phyloP scores from a whole-genome alignment of 2,888 invertebrate species.

The Heliconius ethilla region DNA sequence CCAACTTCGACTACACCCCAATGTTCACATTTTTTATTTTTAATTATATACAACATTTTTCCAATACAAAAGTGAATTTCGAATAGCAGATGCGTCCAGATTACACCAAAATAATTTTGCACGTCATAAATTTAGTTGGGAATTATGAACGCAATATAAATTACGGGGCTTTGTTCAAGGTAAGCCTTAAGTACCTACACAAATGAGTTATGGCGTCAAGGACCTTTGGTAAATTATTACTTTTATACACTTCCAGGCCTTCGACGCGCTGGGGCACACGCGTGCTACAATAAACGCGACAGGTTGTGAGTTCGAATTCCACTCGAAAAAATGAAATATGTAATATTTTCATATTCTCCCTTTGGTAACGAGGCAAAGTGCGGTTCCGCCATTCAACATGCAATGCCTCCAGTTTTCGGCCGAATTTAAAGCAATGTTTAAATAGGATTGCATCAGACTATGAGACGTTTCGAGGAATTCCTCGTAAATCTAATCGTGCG shows the following conservation, averaged over 20 bases:
- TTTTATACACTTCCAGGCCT: slow-evolving; percentile 18
- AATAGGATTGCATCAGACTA: slow-evolving; percentile 9
- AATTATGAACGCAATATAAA: slow-evolving; percentile 70
- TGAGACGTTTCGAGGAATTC: slow-evolving; percentile 7
- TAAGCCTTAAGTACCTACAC: slow-evolving; percentile 45
- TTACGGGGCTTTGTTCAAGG: slow-evolving; percentile 58
- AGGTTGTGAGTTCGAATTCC: too few relatives aligned
- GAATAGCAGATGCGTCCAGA: slow-evolving; percentile 61
- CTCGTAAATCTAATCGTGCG: not conserved
- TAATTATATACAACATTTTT: slow-evolving; percentile 14
- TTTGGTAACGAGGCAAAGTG: too few relatives aligned
- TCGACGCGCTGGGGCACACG: not conserved
- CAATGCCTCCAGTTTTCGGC: too few relatives aligned
- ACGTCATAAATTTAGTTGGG: slow-evolving; percentile 65
- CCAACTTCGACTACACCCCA: not conserved
- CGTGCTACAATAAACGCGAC: too few relatives aligned
- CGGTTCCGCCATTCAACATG: too few relatives aligned
- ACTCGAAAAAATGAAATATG: too few relatives aligned
- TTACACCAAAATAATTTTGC: slow-evolving; percentile 67
- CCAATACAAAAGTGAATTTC: slow-evolving; percentile 50
- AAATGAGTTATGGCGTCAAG: slow-evolving; percentile 42
- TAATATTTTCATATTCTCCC: too few relatives aligned
- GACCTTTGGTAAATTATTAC: slow-evolving; percentile 31
- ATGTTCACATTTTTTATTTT: too few relatives aligned
- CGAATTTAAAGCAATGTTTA: not conserved